phyloP scores from a whole-genome alignment of 2,113 vertebrate genomes.

The Australoheros scitulus region DNA sequence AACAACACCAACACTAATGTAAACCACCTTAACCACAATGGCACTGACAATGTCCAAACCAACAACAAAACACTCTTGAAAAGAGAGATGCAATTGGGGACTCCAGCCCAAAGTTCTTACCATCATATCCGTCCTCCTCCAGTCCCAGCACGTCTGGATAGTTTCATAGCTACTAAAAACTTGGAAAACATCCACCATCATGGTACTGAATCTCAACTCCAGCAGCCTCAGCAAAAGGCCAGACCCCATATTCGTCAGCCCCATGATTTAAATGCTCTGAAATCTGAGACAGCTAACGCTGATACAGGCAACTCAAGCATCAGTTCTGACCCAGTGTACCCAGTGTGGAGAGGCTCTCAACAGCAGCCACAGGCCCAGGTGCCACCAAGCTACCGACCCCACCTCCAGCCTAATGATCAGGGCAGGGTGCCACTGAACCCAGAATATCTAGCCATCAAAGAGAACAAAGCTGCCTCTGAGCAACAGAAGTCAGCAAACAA shows the following conservation, averaged over 20 bases:
- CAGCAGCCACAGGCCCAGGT: conserved; percentile 35
- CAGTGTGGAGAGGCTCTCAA: conserved; percentile 53
- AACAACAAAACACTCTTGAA: conserved; percentile 50
- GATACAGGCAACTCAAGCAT: neutral
- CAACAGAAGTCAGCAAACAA: conserved; percentile 59
- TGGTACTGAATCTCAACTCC: conserved; percentile 30
- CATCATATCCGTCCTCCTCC: conserved; percentile 60
- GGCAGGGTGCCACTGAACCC: conserved; percentile 32
- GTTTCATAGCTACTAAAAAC: conserved; percentile 70
- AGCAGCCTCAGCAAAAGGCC: conserved; percentile 48
- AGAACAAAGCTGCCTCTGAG: conserved; percentile 52
- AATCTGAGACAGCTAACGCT: conserved; percentile 27
- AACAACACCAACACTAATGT: conserved; percentile 24
- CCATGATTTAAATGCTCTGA: conserved; percentile 4
- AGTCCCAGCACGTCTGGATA: conserved; percentile 69
- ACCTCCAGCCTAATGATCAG: conserved; percentile 43
- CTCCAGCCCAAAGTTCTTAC: conserved; percentile 16
- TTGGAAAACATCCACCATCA: conserved; percentile 66
- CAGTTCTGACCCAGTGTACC: conserved; percentile 49
- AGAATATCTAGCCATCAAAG: conserved; percentile 49
- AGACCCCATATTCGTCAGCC: conserved; percentile 37
- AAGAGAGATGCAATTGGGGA: conserved; percentile 28
- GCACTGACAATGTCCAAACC: conserved; percentile 16
- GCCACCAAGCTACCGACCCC: conserved; percentile 42
- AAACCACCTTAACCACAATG: conserved; percentile 35